Percentiles rank a stretch among this genome's conserved stretches.
These are phyloP conservation scores for Polyommatus icarus DNA, from an alignment of 2,888 invertebrate genomes.

Conservation along the genomic window DNA sequence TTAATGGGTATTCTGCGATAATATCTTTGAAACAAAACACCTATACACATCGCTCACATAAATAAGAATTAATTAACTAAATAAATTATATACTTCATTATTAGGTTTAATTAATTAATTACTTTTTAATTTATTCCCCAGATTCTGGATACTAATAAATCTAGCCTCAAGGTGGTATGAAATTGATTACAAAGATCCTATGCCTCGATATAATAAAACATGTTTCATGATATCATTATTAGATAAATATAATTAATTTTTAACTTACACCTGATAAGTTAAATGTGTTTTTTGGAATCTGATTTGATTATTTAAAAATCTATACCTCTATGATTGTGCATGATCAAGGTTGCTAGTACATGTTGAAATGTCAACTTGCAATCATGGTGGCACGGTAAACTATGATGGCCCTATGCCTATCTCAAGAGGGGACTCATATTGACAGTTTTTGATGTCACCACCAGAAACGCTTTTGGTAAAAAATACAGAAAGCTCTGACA, in stretches of 20 bases:
- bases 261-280: conserved; percentile 15
- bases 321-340: too few species aligned
- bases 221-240: conserved; percentile 15
- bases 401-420: too few species aligned
- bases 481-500: too few species aligned
- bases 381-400: too few species aligned
- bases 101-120: conserved; percentile 19
- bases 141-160: neutral
- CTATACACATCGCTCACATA: conserved; percentile 6
- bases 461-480: too few species aligned
- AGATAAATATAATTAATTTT: conserved; percentile 13
- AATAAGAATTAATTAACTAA: conserved; percentile 15
- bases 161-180: conserved; percentile 23
- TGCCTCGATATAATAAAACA: conserved; percentile 19
- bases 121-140: conserved; percentile 23
- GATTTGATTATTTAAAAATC: neutral
- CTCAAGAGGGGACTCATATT: too few species aligned
- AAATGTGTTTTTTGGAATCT: neutral
- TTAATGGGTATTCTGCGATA: neutral
- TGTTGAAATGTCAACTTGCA: too few species aligned
- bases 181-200: conserved; percentile 19
- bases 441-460: too few species aligned
- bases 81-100: conserved; percentile 21
- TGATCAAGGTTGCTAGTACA: too few species aligned
- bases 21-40: conserved; percentile 18